phyloP scores from a whole-genome alignment of 2,113 vertebrate genomes.

The Trinectes maculatus region DNA sequence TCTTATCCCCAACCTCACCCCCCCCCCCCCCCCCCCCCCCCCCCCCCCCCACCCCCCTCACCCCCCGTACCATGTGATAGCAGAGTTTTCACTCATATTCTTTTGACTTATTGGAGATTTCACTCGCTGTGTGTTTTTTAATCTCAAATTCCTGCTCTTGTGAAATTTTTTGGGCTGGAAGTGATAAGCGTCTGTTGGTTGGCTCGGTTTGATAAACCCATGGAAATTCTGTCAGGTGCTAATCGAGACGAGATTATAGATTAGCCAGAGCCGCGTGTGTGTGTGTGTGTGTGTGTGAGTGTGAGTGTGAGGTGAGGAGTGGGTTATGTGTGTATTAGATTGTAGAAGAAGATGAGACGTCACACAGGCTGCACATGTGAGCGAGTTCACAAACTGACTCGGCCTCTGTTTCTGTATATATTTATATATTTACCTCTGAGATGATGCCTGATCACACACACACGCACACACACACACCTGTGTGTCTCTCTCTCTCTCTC shows the following conservation, averaged over 20 bases:
- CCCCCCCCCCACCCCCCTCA: neutral
- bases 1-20: slow-evolving; percentile 62
- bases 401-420: slow-evolving; percentile 23
- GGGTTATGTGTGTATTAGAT: slow-evolving; percentile 39
- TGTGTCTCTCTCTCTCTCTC: slow-evolving; percentile 45
- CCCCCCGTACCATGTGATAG: slow-evolving; percentile 58
- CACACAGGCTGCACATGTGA: slow-evolving; percentile 23
- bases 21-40: slow-evolving; percentile 1
- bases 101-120: slow-evolving; percentile 82
- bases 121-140: slow-evolving; percentile 74
- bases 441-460: neutral
- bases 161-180: slow-evolving; percentile 80
- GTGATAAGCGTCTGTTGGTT: slow-evolving; percentile 82
- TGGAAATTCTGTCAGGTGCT: slow-evolving; percentile 88
- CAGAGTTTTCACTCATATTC: slow-evolving; percentile 75
- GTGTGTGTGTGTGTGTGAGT: slow-evolving; percentile 30
- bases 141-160: slow-evolving; percentile 85
- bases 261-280: slow-evolving; percentile 60
- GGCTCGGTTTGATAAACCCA: slow-evolving; percentile 83
- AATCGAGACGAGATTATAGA: slow-evolving; percentile 86
- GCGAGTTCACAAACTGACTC: slow-evolving; percentile 26
- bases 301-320: slow-evolving; percentile 33
- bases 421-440: slow-evolving; percentile 28
- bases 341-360: slow-evolving; percentile 39
- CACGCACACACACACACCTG: neutral